A percentile compares a stretch with the other conserved stretches of the same genome.
Evolutionary conservation across 2,797 vertebrate species (phyloP).

Genomic region (Rhynchonycteris naso): DNA sequence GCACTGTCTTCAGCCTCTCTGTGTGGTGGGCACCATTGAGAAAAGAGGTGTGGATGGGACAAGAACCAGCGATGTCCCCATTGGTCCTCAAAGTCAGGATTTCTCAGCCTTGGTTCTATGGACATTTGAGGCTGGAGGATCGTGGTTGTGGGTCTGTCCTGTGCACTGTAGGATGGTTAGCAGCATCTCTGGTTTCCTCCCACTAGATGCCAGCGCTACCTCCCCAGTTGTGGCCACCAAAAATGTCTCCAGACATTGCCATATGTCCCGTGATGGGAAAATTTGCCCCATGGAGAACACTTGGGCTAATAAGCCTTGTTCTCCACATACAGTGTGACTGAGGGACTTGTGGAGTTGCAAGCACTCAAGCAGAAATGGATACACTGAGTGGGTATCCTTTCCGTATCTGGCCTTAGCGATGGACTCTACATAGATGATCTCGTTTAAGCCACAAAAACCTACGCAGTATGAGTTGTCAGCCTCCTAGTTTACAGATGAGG

Average conservation of each 20-base stretch:
- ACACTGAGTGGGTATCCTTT: rapidly evolving
- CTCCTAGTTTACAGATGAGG: neutral
- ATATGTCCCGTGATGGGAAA: neutral
- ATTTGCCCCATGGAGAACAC: rapidly evolving
- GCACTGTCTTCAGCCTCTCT: neutral
- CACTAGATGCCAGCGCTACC: rapidly evolving
- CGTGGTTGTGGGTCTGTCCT: neutral
- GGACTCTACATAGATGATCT: rapidly evolving
- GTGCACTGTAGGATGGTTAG: rapidly evolving
- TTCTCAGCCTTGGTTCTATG: rapidly evolving
- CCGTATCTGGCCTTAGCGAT: rapidly evolving
- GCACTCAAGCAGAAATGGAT: rapidly evolving
- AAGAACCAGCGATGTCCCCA: rapidly evolving
- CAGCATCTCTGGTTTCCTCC: neutral
- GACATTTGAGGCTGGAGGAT: rapidly evolving
- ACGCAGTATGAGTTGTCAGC: rapidly evolving
- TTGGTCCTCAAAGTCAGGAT: neutral
- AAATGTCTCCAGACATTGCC: neutral
- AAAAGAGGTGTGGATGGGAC: rapidly evolving
- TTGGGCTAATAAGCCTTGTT: neutral
- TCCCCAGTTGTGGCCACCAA: rapidly evolving
- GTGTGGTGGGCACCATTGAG: rapidly evolving
- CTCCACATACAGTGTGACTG: rapidly evolving
- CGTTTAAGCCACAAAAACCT: rapidly evolving
- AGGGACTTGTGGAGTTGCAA: rapidly evolving